Evolutionary conservation across 37 sponge, comb jelly and placozoan species (phyloP).

Genomic region (Tethya wilhelma): DNA sequence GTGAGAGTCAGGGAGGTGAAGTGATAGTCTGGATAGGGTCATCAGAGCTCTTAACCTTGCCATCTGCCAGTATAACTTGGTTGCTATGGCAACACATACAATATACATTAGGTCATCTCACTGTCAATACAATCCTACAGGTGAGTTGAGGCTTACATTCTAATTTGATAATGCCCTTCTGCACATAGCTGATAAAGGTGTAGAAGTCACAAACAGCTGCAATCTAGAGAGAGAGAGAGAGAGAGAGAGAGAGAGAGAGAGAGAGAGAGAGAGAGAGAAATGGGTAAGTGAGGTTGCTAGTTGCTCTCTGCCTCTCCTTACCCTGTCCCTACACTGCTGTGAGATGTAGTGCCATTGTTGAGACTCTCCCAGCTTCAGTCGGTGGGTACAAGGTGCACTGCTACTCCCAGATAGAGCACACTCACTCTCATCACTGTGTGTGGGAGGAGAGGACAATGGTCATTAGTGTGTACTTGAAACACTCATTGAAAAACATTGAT

Average conservation of each 20-base stretch:
- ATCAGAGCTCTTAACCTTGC: neutral
- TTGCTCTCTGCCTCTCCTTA: no score
- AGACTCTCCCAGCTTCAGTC: constrained; percentile 25
- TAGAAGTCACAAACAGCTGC: no score
- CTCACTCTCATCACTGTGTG: neutral
- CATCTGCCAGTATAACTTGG: neutral
- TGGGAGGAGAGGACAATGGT: neutral
- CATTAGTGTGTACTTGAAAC: neutral
- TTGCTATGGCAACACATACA: neutral
- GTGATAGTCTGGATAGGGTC: neutral
- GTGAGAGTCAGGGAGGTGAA: neutral
- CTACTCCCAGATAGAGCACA: constrained; percentile 52
- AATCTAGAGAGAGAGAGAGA: no score
- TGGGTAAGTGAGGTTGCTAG: no score
- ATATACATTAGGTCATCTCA: neutral
- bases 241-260: no score
- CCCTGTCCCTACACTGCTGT: constrained; percentile 66
- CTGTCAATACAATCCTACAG: neutral
- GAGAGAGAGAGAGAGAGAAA: no score
- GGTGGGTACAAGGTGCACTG: constrained; percentile 38
- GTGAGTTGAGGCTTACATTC: neutral
- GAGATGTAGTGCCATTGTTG: constrained; percentile 60
- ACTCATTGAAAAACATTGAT: neutral
- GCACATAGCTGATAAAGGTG: neutral
- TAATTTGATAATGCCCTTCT: neutral